These are phyloP conservation scores for Synanthedon vespiformis DNA, from an alignment of 2,888 invertebrate genomes.

Conservation along the genomic window DNA sequence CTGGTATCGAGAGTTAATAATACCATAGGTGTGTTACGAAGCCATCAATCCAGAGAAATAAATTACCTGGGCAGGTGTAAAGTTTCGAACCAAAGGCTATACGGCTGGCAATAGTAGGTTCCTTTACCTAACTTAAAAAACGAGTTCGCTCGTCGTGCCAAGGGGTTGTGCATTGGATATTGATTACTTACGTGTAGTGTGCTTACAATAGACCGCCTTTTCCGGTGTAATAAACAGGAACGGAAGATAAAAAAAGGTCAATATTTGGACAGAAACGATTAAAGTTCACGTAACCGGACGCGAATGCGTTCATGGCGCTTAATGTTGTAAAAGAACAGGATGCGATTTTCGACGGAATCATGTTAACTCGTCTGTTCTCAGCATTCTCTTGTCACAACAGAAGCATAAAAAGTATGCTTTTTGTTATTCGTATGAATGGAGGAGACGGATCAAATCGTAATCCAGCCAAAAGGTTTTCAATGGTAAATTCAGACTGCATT, in stretches of 20 bases:
- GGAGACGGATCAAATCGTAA: constrained; percentile 48
- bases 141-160: constrained; percentile 3
- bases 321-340: constrained; percentile 59
- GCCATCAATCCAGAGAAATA: too few species aligned
- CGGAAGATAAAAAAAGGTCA: constrained; percentile 60
- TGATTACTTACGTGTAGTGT: constrained; percentile 41
- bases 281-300: constrained; percentile 48
- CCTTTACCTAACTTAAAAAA: too few species aligned
- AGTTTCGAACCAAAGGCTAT: constrained; percentile 10
- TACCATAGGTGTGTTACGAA: too few species aligned
- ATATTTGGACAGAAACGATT: constrained; percentile 67
- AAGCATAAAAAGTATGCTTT: constrained; percentile 19
- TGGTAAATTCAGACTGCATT: constrained; percentile 31
- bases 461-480: constrained; percentile 32
- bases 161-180: constrained; percentile 40
- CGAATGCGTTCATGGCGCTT: constrained; percentile 47
- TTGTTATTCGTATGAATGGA: constrained; percentile 21
- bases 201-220: constrained; percentile 43
- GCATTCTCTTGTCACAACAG: constrained; percentile 49
- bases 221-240: constrained; percentile 38
- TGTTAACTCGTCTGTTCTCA: constrained; percentile 54
- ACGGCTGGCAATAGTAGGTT: too few species aligned
- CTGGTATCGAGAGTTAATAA: too few species aligned
- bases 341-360: constrained; percentile 58
- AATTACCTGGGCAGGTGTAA: too few species aligned